Conservation (phyloP, 2,888 invertebrate species). For the Neoaliturus tenellus region DNA sequence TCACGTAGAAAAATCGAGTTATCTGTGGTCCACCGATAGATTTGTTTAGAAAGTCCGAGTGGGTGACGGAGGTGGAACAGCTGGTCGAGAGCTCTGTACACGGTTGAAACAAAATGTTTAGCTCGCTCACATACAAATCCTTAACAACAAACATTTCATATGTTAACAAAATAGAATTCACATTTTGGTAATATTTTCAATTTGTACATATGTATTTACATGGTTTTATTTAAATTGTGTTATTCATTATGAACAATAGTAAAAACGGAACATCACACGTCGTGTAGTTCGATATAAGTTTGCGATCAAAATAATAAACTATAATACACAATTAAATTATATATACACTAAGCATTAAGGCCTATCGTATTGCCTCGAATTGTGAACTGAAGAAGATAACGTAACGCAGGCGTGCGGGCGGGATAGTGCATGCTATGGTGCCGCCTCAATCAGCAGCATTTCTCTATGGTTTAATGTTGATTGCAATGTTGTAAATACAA, state of each 20-base stretch:
- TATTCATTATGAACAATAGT: constrained; percentile 49
- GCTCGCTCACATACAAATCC: constrained; percentile 45
- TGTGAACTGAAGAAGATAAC: constrained; percentile 24
- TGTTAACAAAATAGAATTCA: constrained; percentile 48
- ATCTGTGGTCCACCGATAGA: constrained; percentile 42
- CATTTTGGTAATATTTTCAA: constrained; percentile 45
- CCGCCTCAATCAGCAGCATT: not conserved
- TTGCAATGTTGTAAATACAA: no score
- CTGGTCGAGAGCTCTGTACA: not conserved
- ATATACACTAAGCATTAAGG: constrained; percentile 50
- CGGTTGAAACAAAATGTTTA: not conserved
- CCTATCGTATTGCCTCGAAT: constrained; percentile 45
- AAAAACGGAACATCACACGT: constrained; percentile 30
- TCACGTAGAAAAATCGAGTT: constrained; percentile 40
- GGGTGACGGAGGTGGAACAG: not conserved
- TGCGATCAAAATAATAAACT: constrained; percentile 23
- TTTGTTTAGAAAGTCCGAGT: constrained; percentile 49
- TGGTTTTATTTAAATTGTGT: constrained; percentile 6
- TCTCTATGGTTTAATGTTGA: no score
- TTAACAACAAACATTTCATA: constrained; percentile 48
- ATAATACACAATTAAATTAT: constrained; percentile 38
- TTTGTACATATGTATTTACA: constrained; percentile 48
- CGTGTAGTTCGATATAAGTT: constrained; percentile 9
- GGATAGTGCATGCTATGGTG: constrained; percentile 44
- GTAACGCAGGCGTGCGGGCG: not conserved